Evolutionary conservation across 2,797 vertebrate genomes (phyloP), one percentile per base, ranked within the genome.

Genomic region (Pelochelys cantorii): DNA sequence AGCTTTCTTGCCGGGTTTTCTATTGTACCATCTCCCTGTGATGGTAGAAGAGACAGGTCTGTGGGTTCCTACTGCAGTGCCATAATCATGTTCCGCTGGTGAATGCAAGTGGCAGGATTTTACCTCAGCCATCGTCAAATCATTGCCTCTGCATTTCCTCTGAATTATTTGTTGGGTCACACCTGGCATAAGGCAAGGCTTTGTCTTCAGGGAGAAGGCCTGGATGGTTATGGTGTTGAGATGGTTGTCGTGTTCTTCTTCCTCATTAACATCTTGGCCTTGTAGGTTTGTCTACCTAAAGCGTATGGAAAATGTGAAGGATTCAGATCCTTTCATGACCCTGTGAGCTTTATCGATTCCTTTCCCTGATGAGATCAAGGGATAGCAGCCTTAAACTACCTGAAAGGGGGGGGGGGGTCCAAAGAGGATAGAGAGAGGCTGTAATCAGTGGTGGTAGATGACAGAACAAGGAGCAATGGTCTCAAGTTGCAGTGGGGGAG

Each of bases 151-250:
- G 79, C 56, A 92, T 92, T 75, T 89, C 90, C 53, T 79, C 84
- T 90, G 94, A 94, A 93, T 95, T 90, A 94, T 91, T 96, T 94
- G 92, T 91, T 91, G 71, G 79, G 83, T 95, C 88, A 94, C 23
- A 84, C 65, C 27, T n/a, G 52, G 74, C 78, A 82, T 93, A 34
- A 34, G 86, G 85, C 74, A 74, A 84, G 53, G 37, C 84, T 83
- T 34, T 68, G n/a, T 65, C 79, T 94, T 92, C 84, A 84, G 79
- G 88, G 91, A 84, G 78, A 34, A 92, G 83, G 84, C 89, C 42
- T 97, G 95, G 91, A 84, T 68, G 87, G 93, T 93, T 96, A 95
- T 95, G 90, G 91, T 92, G 95, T 94, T 95, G 86, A 86, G 96
- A 95, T 95, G 94, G 91, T 95, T 96, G 92, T 92, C 80, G 86